Evolutionary conservation across 2,888 invertebrate genomes (phyloP).

Genomic region (Cephus nigrinus): DNA sequence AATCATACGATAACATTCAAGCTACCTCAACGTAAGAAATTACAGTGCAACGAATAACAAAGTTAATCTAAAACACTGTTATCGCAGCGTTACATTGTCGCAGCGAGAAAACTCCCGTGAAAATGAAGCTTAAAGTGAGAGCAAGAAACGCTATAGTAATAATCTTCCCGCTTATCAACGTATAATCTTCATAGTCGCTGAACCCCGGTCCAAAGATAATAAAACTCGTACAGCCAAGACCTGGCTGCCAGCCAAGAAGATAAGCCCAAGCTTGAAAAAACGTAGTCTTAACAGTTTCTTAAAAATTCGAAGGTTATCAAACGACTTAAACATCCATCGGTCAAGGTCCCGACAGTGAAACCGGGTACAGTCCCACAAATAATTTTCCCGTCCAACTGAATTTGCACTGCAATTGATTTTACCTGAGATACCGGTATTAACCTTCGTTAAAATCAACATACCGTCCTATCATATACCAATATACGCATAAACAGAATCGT

Average conservation of each 20-base stretch:
- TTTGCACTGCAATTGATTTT: neutral
- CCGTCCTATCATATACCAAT: neutral
- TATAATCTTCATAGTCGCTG: neutral
- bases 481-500: neutral
- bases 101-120: neutral
- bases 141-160: neutral
- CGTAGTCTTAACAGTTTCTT: neutral
- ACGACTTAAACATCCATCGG: neutral
- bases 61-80: neutral
- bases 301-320: neutral
- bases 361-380: neutral
- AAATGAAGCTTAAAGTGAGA: neutral
- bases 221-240: neutral
- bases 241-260: neutral
- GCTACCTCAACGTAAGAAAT: neutral
- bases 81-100: neutral
- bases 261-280: neutral
- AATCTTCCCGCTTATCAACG: neutral
- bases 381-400: neutral
- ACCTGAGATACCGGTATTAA: neutral
- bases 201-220: neutral
- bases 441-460: neutral
- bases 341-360: neutral
- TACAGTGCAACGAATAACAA: neutral
- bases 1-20: neutral